Evolutionary conservation across 2,113 vertebrate species (phyloP).

Genomic region (Nothobranchius furzeri): DNA sequence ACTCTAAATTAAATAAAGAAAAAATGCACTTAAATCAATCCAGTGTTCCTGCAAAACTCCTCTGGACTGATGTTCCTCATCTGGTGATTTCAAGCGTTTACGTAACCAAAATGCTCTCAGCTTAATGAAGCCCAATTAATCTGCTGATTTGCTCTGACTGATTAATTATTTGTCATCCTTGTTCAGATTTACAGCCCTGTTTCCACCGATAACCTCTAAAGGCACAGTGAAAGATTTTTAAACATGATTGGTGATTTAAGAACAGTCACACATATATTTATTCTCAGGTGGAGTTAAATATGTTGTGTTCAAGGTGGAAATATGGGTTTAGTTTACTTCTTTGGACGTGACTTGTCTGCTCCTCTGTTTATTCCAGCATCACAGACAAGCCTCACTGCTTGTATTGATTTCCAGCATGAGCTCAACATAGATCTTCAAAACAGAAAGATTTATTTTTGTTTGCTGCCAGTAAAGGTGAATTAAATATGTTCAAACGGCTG

Average conservation of each 20-base stretch:
- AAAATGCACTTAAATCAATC: slow-evolving; percentile 9
- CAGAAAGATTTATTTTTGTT: slow-evolving; percentile 38
- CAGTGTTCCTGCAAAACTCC: slow-evolving; percentile 38
- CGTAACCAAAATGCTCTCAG: slow-evolving; percentile 46
- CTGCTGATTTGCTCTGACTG: slow-evolving; percentile 54
- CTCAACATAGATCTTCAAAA: slow-evolving; percentile 39
- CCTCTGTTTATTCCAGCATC: background rate
- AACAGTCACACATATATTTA: background rate
- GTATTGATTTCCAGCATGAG: slow-evolving; percentile 63
- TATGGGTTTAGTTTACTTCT: slow-evolving; percentile 24
- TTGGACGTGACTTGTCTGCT: slow-evolving; percentile 38
- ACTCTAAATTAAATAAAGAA: slow-evolving; percentile 1
- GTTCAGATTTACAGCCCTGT: slow-evolving; percentile 4
- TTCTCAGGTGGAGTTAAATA: slow-evolving; percentile 9
- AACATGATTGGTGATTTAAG: background rate
- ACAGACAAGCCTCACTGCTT: too few relatives aligned
- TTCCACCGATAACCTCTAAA: too few relatives aligned
- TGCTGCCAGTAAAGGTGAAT: slow-evolving; percentile 36
- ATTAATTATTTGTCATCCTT: slow-evolving; percentile 29
- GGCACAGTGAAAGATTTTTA: too few relatives aligned
- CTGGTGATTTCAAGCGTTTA: slow-evolving; percentile 41
- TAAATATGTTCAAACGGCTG: background rate
- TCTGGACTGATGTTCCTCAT: slow-evolving; percentile 32
- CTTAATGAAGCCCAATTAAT: slow-evolving; percentile 58
- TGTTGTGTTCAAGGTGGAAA: slow-evolving; percentile 27